These are phyloP conservation scores for Hypomecis atomaria DNA, from an alignment of 2,888 invertebrate genomes.

Conservation along the genomic window DNA sequence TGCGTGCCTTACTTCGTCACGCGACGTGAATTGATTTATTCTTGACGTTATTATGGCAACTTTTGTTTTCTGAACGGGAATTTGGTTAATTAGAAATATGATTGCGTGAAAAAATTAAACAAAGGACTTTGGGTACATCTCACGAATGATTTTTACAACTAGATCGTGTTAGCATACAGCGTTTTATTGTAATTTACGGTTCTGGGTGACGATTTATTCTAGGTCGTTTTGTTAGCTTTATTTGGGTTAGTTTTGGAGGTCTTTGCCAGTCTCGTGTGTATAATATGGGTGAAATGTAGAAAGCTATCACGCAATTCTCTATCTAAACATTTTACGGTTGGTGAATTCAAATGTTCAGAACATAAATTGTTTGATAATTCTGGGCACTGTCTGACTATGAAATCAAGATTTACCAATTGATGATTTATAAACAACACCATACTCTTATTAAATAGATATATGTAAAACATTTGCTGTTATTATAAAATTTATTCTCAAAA, in stretches of 20 bases:
- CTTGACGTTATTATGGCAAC: constrained; percentile 52
- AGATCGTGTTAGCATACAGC: constrained; percentile 21
- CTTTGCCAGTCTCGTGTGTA: neutral
- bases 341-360: too few relatives aligned
- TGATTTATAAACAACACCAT: too few relatives aligned
- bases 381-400: too few relatives aligned
- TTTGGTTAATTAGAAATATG: constrained; percentile 58
- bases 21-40: constrained; percentile 70
- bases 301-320: neutral
- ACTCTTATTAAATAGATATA: too few relatives aligned
- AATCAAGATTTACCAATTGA: too few relatives aligned
- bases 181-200: constrained; percentile 17
- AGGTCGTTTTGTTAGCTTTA: neutral
- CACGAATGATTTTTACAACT: constrained; percentile 13
- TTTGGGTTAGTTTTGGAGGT: neutral
- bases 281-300: neutral
- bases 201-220: constrained; percentile 21
- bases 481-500: too few relatives aligned
- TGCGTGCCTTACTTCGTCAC: constrained; percentile 69
- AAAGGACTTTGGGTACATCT: constrained; percentile 22
- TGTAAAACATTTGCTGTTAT: too few relatives aligned
- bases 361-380: too few relatives aligned
- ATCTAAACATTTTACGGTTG: too few relatives aligned
- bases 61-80: constrained; percentile 54
- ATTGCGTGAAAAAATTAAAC: constrained; percentile 47